These are phyloP conservation scores for Glyphotaelius pellucidus DNA, from an alignment of 2,888 invertebrate species.

Conservation along the genomic window DNA sequence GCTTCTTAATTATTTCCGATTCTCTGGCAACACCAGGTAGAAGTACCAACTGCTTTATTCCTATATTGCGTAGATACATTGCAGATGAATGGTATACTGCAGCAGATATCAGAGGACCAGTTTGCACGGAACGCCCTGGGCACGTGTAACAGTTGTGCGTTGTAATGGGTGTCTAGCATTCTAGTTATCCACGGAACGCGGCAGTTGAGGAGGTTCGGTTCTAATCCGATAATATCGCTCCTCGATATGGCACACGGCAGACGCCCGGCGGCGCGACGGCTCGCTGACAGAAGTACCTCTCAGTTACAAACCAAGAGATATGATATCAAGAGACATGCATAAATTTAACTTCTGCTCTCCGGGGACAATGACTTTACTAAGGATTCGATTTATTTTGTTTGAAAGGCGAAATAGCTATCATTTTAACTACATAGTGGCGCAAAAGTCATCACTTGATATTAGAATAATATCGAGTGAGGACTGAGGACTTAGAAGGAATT, in stretches of 20 bases:
- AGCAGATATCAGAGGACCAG: background rate
- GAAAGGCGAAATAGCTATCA: background rate
- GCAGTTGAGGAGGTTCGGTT: background rate
- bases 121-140: background rate
- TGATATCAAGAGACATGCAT: background rate
- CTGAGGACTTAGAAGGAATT: too few species aligned
- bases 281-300: background rate
- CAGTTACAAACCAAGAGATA: background rate
- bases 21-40: too few species aligned
- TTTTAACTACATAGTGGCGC: too few species aligned
- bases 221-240: slow-evolving; percentile 9
- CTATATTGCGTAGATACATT: background rate
- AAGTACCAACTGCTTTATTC: too few species aligned
- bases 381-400: background rate
- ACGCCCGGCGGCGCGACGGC: background rate
- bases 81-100: background rate
- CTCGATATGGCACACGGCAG: background rate
- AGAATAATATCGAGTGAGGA: too few species aligned
- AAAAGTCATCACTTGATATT: too few species aligned
- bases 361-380: background rate
- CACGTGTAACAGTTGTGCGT: slow-evolving; percentile 18
- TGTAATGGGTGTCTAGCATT: background rate
- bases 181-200: background rate
- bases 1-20: too few species aligned
- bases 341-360: background rate